These are phyloP conservation scores for Volucella inanis DNA, from an alignment of 2,888 invertebrate species.

Conservation along the genomic window DNA sequence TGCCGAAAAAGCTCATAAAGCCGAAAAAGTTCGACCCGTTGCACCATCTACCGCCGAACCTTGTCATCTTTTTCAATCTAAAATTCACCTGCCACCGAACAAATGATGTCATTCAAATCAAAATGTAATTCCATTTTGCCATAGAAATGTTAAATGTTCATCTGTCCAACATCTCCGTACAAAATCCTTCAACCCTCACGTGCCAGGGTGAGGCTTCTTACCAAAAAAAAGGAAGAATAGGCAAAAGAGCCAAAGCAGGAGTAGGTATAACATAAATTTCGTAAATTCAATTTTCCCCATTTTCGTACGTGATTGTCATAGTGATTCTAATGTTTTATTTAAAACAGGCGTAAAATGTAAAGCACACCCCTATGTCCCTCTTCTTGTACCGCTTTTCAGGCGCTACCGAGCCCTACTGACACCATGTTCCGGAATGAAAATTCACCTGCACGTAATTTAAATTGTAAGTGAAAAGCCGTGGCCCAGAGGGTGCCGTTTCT, in stretches of 20 bases:
- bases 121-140: slow-evolving; percentile 36
- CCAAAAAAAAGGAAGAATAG: slow-evolving; percentile 37
- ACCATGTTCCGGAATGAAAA: slow-evolving; percentile 26
- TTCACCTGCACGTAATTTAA: slow-evolving; percentile 74
- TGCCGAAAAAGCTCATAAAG: background rate
- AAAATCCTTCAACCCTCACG: slow-evolving; percentile 19
- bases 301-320: slow-evolving; percentile 74
- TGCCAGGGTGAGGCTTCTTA: slow-evolving; percentile 8
- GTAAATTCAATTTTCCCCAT: slow-evolving; percentile 73
- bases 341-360: slow-evolving; percentile 60
- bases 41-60: slow-evolving; percentile 24
- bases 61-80: background rate
- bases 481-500: slow-evolving; percentile 39
- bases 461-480: slow-evolving; percentile 70
- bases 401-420: background rate
- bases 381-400: background rate
- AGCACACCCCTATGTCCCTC: background rate
- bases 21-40: slow-evolving; percentile 6
- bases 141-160: slow-evolving; percentile 45
- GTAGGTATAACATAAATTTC: slow-evolving; percentile 64
- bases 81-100: slow-evolving; percentile 18
- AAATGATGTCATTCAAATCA: slow-evolving; percentile 52
- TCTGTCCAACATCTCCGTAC: slow-evolving; percentile 18
- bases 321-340: slow-evolving; percentile 74
- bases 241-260: slow-evolving; percentile 36